Evolutionary conservation across 2,888 invertebrate genomes (phyloP).

Genomic region (Cerastis leucographa): DNA sequence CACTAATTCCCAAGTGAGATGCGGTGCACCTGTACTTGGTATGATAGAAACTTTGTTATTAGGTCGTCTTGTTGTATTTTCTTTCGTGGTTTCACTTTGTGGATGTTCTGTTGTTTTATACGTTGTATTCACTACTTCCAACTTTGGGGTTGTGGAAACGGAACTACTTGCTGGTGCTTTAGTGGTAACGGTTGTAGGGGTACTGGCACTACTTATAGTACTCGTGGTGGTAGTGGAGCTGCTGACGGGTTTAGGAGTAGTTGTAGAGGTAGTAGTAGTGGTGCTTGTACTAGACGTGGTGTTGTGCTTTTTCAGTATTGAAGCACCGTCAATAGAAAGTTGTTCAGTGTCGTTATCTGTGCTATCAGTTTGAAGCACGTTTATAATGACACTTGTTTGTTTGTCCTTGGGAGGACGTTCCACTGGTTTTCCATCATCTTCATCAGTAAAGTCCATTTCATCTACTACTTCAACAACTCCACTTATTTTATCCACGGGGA

Average conservation of each 20-base stretch:
- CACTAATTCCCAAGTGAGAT: constrained; percentile 91
- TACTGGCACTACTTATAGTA: constrained; percentile 55
- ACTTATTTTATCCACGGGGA: constrained; percentile 92
- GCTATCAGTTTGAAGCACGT: constrained; percentile 82
- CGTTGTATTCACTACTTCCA: constrained; percentile 60
- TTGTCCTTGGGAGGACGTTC: constrained; percentile 88
- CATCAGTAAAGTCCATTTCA: constrained; percentile 71
- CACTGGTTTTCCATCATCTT: constrained; percentile 85
- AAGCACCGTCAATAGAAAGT: constrained; percentile 85
- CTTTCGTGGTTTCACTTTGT: constrained; percentile 72
- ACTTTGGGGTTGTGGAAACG: constrained; percentile 57
- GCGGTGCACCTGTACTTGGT: constrained; percentile 83
- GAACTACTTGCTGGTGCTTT: constrained; percentile 46
- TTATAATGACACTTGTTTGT: constrained; percentile 84
- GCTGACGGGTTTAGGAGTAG: constrained; percentile 28
- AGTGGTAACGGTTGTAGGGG: constrained; percentile 19
- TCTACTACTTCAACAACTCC: constrained; percentile 81
- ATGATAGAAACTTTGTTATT: constrained; percentile 88
- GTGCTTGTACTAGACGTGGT: constrained; percentile 65
- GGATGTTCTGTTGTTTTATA: constrained; percentile 60
- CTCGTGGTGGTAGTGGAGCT: constrained; percentile 56
- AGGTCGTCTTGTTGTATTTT: constrained; percentile 83
- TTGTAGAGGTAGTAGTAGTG: constrained; percentile 58
- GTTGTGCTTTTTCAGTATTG: constrained; percentile 85
- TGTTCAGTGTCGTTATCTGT: constrained; percentile 83